Conservation (phyloP, 2,797 vertebrate species). For the Presbytis comata region DNA sequence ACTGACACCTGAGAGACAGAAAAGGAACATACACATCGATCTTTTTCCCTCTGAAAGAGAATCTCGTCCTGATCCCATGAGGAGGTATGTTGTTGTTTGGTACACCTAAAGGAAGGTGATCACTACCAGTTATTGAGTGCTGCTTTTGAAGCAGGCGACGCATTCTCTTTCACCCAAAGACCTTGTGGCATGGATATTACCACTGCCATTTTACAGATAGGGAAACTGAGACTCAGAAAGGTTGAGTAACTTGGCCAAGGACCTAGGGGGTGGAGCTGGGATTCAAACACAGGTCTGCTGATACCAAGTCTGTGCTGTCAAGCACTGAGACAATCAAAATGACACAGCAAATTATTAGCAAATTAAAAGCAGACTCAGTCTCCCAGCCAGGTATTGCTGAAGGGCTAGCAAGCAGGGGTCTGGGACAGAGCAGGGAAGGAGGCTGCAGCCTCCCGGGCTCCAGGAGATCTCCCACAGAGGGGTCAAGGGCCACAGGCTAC, state of each 20-base stretch:
- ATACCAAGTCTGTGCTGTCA: neutral
- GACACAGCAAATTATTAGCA: neutral
- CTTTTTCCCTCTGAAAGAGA: neutral
- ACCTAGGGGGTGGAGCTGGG: neutral
- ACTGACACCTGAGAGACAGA: neutral
- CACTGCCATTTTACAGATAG: neutral
- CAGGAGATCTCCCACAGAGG: accelerated
- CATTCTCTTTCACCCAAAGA: neutral
- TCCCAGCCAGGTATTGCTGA: neutral
- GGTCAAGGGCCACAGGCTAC: neutral
- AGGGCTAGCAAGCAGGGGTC: neutral
- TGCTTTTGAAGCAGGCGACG: neutral
- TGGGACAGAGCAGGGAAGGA: neutral
- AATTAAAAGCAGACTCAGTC: neutral
- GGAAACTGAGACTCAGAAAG: neutral
- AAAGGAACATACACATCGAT: neutral
- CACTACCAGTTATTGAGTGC: accelerated
- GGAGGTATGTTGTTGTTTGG: neutral
- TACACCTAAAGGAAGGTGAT: neutral
- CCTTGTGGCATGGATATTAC: no score
- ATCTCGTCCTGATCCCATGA: neutral
- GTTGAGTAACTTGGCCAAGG: neutral
- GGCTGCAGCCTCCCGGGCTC: accelerated
- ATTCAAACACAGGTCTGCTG: neutral
- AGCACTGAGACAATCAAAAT: neutral